A percentile compares a stretch with the other conserved stretches of the same genome.
Evolutionary conservation across 2,113 vertebrate genomes (phyloP).

Genomic region (Corythoichthys haematopterus): DNA sequence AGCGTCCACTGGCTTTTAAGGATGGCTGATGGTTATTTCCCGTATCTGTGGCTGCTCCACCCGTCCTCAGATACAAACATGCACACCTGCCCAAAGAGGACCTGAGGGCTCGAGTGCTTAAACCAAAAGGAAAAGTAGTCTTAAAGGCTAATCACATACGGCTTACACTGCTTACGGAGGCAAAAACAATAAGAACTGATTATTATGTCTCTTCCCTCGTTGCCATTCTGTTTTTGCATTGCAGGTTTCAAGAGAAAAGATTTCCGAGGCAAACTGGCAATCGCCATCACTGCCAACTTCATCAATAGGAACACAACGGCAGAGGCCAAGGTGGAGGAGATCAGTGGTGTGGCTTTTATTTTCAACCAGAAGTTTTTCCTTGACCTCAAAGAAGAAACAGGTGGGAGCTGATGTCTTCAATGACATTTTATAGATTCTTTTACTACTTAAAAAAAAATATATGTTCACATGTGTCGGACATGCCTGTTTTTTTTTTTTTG

Average conservation of each 20-base stretch:
- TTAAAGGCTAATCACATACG: constrained; percentile 42
- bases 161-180: constrained; percentile 29
- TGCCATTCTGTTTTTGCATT: neutral
- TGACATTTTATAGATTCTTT: neutral
- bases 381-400: constrained; percentile 93
- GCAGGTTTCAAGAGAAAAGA: constrained; percentile 94
- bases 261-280: constrained; percentile 94
- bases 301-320: constrained; percentile 96
- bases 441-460: neutral
- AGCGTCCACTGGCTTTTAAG: too few species aligned
- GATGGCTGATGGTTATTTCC: too few species aligned
- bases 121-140: constrained; percentile 42
- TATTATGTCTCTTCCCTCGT: neutral
- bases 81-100: too few species aligned
- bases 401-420: constrained; percentile 57
- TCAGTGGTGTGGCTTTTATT: constrained; percentile 97
- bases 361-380: constrained; percentile 99
- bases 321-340: constrained; percentile 96
- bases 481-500: constrained; percentile 18
- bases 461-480: neutral
- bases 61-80: neutral
- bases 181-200: constrained; percentile 19
- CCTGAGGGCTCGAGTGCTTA: constrained; percentile 10
- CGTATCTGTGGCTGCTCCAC: too few species aligned
- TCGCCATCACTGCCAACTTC: constrained; percentile 98